Percentiles rank a stretch among this genome's conserved stretches.
phyloP scores from a whole-genome alignment of 92 coral and sea anemone genomes.

The Phenganax stokvisi region DNA sequence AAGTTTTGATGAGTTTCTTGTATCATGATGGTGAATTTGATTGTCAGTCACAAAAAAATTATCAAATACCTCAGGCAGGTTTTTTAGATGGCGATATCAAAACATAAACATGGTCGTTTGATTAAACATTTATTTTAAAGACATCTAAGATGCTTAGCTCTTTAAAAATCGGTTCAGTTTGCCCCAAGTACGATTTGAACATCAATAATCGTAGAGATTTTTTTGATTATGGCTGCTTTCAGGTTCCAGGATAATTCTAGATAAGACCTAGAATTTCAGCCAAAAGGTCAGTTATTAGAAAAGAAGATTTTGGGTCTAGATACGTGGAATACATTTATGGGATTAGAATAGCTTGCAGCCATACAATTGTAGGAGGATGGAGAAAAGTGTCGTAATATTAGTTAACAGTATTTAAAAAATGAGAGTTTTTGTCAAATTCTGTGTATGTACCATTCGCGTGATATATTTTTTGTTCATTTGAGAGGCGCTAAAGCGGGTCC shows the following conservation, averaged over 20 bases:
- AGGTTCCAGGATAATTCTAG: background rate
- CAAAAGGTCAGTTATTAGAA: too few species aligned
- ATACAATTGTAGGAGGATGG: too few species aligned
- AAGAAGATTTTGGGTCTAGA: too few species aligned
- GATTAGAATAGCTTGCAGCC: too few species aligned
- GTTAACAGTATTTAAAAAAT: too few species aligned
- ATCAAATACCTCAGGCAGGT: background rate
- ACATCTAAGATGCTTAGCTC: background rate
- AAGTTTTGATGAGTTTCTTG: conserved; percentile 15
- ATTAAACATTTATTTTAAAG: background rate
- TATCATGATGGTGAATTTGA: conserved; percentile 8
- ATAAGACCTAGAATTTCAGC: too few species aligned
- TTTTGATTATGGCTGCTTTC: conserved; percentile 7
- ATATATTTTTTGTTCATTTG: too few species aligned
- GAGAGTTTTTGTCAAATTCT: too few species aligned
- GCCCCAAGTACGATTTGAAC: conserved; percentile 3
- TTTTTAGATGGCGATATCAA: background rate
- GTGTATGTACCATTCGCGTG: too few species aligned
- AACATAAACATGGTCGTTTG: conserved; percentile 4
- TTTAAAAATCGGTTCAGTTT: background rate
- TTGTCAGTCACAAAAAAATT: background rate
- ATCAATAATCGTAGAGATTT: conserved; percentile 10
- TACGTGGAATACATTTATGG: too few species aligned
- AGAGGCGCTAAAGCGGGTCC: too few species aligned
- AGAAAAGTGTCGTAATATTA: too few species aligned